Conservation (phyloP, 1,140 invertebrate species). For the Drosophila subpulchrella region DNA sequence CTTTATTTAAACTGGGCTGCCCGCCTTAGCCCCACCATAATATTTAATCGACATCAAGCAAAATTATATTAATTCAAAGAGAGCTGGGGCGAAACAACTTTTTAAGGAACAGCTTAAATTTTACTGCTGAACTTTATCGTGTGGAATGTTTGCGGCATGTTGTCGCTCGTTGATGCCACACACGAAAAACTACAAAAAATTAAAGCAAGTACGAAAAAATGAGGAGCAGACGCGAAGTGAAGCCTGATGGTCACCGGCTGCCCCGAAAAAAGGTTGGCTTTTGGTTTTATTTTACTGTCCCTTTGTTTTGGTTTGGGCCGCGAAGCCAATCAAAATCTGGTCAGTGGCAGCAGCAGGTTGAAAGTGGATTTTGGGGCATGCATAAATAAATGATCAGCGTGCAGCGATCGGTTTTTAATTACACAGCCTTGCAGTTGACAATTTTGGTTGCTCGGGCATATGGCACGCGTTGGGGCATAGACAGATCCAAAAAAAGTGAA, state of each 20-base stretch:
- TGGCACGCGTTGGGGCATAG: slow-evolving; percentile 68
- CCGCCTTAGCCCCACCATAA: slow-evolving; percentile 1
- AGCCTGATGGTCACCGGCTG: slow-evolving; percentile 62
- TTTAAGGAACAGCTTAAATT: slow-evolving; percentile 48
- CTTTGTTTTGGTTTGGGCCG: slow-evolving; percentile 37
- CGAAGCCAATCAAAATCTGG: slow-evolving; percentile 81
- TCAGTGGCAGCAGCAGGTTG: slow-evolving; percentile 57
- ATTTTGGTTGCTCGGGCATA: slow-evolving; percentile 44
- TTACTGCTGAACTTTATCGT: slow-evolving; percentile 58
- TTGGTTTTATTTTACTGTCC: slow-evolving; percentile 35
- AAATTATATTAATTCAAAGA: slow-evolving; percentile 40
- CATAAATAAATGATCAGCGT: slow-evolving; percentile 73
- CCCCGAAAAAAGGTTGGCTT: slow-evolving; percentile 12
- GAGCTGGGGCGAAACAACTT: slow-evolving; percentile 3
- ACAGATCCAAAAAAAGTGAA: slow-evolving; percentile 7
- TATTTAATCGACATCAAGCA: slow-evolving; percentile 44
- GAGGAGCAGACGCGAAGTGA: slow-evolving; percentile 60
- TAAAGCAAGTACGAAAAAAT: slow-evolving; percentile 35
- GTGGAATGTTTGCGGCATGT: slow-evolving; percentile 54
- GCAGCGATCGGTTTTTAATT: slow-evolving; percentile 70
- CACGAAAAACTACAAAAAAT: slow-evolving; percentile 40
- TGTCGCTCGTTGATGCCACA: slow-evolving; percentile 37
- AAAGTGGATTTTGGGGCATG: slow-evolving; percentile 48
- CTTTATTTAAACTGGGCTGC: background rate
- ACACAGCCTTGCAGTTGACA: slow-evolving; percentile 58